These are phyloP conservation scores for Coelinius sp. DNA, from an alignment of 2,888 invertebrate genomes.

Conservation along the genomic window DNA sequence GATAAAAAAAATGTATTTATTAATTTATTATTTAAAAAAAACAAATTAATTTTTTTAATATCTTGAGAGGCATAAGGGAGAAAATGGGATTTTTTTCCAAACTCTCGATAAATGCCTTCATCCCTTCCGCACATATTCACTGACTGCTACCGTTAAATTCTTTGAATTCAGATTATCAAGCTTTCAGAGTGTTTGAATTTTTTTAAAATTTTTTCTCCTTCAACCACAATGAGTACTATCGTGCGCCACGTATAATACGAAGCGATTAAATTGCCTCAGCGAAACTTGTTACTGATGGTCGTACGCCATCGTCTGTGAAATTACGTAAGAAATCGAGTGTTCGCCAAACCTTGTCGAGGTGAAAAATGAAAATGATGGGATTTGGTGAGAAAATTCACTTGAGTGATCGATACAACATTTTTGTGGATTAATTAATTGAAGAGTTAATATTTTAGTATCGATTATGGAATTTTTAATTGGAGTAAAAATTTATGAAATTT, in stretches of 20 bases:
- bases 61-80: too few relatives aligned
- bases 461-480: too few relatives aligned
- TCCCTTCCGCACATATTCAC: neutral
- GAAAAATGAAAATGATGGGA: slow-evolving; percentile 1
- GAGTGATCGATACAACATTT: neutral
- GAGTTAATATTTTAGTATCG: too few relatives aligned
- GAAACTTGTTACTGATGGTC: slow-evolving; percentile 19
- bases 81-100: too few relatives aligned
- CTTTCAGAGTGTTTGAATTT: neutral
- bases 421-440: neutral
- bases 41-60: too few relatives aligned
- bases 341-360: neutral
- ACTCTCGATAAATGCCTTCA: too few relatives aligned
- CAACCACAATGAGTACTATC: neutral
- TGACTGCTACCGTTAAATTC: neutral
- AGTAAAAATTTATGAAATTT: too few relatives aligned
- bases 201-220: neutral
- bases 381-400: neutral
- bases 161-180: neutral
- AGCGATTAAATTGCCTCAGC: slow-evolving; percentile 42
- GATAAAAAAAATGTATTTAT: too few relatives aligned
- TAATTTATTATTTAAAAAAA: too few relatives aligned
- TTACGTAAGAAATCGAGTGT: slow-evolving; percentile 23
- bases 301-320: slow-evolving; percentile 12
- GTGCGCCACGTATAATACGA: slow-evolving; percentile 50